A percentile compares a stretch with the other conserved stretches of the same genome.
These are phyloP conservation scores for Sorex araneus DNA, from an alignment of 2,113 vertebrate genomes.

Conservation along the genomic window DNA sequence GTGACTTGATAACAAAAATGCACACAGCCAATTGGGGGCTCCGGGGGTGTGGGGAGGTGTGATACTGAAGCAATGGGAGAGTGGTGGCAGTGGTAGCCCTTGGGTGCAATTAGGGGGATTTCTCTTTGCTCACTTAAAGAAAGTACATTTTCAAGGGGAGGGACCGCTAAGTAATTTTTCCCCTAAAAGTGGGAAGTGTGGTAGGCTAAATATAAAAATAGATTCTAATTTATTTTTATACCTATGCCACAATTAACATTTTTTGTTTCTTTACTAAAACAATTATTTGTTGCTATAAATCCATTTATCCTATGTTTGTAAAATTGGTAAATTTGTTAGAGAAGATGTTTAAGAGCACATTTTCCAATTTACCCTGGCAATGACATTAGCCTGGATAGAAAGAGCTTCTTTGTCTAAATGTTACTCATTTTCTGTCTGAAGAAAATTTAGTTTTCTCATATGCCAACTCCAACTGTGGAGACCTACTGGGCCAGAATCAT, in stretches of 20 bases:
- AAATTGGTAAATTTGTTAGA: conserved; percentile 2
- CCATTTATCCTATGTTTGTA: not conserved
- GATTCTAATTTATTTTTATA: conserved; percentile 4
- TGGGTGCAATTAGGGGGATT: too few species aligned
- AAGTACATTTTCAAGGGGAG: too few species aligned
- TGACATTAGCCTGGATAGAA: conserved; percentile 1
- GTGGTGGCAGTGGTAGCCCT: too few species aligned
- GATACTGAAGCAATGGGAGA: too few species aligned
- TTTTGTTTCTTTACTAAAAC: conserved; percentile 15
- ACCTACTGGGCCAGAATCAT: not conserved
- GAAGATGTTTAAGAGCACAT: not conserved
- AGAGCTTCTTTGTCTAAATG: conserved; percentile 14
- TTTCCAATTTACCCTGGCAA: not conserved
- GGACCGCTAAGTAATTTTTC: too few species aligned
- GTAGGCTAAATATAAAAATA: not conserved
- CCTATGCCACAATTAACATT: not conserved
- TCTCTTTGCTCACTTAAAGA: too few species aligned
- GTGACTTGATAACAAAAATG: too few species aligned
- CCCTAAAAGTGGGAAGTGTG: too few species aligned
- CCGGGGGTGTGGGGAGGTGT: too few species aligned
- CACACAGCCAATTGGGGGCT: too few species aligned
- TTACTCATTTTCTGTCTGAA: conserved; percentile 26
- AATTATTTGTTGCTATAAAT: conserved; percentile 19
- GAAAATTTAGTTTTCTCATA: conserved; percentile 35
- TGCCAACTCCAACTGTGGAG: not conserved